phyloP scores from a whole-genome alignment of 2,888 invertebrate species.

The Athalia circularis region DNA sequence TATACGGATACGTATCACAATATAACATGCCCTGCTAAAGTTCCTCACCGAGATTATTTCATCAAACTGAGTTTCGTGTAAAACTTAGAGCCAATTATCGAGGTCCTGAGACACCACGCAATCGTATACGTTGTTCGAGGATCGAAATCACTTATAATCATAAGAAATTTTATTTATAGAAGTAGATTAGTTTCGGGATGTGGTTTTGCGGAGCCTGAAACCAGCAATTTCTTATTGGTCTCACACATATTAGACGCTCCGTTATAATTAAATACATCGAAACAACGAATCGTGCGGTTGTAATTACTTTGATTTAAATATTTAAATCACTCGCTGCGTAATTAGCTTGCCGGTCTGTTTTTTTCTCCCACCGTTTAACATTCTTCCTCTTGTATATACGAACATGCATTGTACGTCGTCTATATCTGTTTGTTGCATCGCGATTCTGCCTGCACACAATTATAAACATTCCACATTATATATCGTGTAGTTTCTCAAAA shows the following conservation, averaged over 20 bases:
- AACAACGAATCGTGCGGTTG: slow-evolving; percentile 22
- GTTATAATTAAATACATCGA: slow-evolving; percentile 34
- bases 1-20: not conserved
- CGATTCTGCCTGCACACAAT: no score
- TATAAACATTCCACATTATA: no score
- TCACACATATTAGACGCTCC: slow-evolving; percentile 15
- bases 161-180: not conserved
- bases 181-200: not conserved
- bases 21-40: no score
- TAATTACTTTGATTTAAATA: slow-evolving; percentile 43
- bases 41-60: no score
- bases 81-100: not conserved
- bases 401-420: no score
- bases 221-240: slow-evolving; percentile 18
- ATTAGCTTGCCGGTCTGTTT: slow-evolving; percentile 49
- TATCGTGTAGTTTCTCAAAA: slow-evolving; percentile 17
- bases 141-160: no score
- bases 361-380: slow-evolving; percentile 51
- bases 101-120: no score
- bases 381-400: slow-evolving; percentile 50
- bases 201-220: not conserved
- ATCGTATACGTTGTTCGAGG: no score
- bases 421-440: not conserved
- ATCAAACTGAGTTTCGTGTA: no score
- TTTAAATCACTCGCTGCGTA: slow-evolving; percentile 24